Evolutionary conservation across 2,888 invertebrate genomes (phyloP), one percentile per base, ranked within the genome.

Genomic region (Folsomia manolachei): DNA sequence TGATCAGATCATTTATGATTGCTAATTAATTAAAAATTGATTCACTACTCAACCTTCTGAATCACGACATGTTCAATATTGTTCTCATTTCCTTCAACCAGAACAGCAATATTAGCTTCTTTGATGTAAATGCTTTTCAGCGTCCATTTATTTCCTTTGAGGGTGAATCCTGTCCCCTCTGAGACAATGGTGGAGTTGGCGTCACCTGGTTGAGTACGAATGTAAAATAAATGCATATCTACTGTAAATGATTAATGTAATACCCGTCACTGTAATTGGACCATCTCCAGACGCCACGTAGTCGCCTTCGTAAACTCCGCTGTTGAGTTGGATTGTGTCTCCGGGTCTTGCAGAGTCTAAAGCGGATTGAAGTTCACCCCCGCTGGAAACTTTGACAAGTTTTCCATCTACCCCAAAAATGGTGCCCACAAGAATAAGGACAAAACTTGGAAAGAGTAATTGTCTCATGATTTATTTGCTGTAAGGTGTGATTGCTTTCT

Each of bases 71-170:
- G 27, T 63, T 80, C 79, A 14, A 80, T 26, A 0, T 74, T 68
- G 63, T 79, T 80, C 1, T 72, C 66, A 7, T 23, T 69, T 2
- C 79, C 79, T 69, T 80, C 78, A 0, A 80, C 63, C 0, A 80
- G 66, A n/a, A 80, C 73, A 56, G 77, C 80, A 14, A 77, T 73
- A 9, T 67, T 69, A 4, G 80, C 77, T 14, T 75, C 74, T 11
- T 70, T 79, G 51, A 80, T 79, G 70, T 77, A 76, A 19, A 80
- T 70, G 39, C 77, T 77, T 63, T 79, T 80, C 7, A 80, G 9
- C 18, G 74, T 76, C 79, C 79, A 79, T 39, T 78, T 69, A 25
- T 75, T 78, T 19, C 80, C 80, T 53, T 64, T 69, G 9, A 80
- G 60, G 1, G 76, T 76, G 18, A 80, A 64, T 4, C 76, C 80